phyloP scores from a whole-genome alignment of 2,888 invertebrate genomes.

The Anoncus sp. region DNA sequence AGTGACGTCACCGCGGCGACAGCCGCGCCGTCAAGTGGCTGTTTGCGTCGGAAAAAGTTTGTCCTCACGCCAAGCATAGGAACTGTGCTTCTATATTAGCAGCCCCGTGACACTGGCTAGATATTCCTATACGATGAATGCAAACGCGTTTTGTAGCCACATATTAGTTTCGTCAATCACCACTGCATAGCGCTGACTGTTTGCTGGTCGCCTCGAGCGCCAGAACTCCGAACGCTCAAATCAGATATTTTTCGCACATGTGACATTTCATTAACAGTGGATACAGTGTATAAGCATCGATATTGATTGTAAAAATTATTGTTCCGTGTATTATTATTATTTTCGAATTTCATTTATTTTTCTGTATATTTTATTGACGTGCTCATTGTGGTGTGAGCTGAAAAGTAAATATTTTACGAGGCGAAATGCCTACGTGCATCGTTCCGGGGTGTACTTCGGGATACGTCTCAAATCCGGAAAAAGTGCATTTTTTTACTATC shows the following conservation, averaged over 20 bases:
- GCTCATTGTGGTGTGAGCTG: too few relatives aligned
- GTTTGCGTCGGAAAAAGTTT: too few relatives aligned
- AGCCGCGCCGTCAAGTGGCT: too few relatives aligned
- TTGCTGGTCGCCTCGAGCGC: neutral
- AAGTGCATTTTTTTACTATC: constrained; percentile 35
- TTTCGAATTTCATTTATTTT: too few relatives aligned
- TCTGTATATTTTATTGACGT: too few relatives aligned
- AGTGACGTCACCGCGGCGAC: too few relatives aligned
- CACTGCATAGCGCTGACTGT: constrained; percentile 10
- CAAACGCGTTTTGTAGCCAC: constrained; percentile 4
- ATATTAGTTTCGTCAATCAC: constrained; percentile 6
- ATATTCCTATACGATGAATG: constrained; percentile 21
- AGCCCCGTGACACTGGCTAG: constrained; percentile 9
- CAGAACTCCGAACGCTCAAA: neutral
- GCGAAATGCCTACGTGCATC: constrained; percentile 18
- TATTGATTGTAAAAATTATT: too few relatives aligned
- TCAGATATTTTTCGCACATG: neutral
- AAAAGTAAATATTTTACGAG: neutral
- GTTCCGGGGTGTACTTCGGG: constrained; percentile 26
- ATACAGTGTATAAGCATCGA: too few relatives aligned
- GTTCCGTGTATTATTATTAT: too few relatives aligned
- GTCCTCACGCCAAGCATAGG: too few relatives aligned
- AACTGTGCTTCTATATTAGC: too few relatives aligned
- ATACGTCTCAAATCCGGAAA: constrained; percentile 27
- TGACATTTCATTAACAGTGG: constrained; percentile 4